Evolutionary conservation across 2,888 invertebrate species (phyloP).

Genomic region (Salpingus planirostris): DNA sequence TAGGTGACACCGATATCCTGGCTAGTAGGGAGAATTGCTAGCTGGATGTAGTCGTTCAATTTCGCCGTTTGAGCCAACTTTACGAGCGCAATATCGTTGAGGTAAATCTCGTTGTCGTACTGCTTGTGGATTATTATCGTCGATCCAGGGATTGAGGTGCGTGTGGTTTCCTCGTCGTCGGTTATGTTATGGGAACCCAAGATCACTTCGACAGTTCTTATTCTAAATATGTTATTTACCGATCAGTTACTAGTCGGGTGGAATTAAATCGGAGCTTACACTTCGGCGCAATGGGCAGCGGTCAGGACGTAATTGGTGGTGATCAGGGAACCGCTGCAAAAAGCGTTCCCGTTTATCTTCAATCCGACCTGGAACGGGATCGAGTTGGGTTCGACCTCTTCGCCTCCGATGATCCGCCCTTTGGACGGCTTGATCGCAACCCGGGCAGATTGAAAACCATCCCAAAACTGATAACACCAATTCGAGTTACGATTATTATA

Average conservation of each 20-base stretch:
- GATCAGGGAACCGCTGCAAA: constrained; percentile 24
- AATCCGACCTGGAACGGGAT: constrained; percentile 23
- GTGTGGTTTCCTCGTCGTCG: constrained; percentile 15
- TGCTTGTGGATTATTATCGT: constrained; percentile 19
- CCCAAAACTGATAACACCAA: background rate
- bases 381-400: constrained; percentile 21
- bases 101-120: constrained; percentile 11
- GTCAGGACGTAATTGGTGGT: constrained; percentile 25
- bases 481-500: background rate
- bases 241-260: too few relatives aligned
- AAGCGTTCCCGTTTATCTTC: constrained; percentile 18
- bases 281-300: constrained; percentile 23
- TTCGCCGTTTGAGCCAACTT: constrained; percentile 16
- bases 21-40: constrained; percentile 19
- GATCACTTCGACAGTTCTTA: constrained; percentile 18
- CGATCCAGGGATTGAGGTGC: constrained; percentile 10
- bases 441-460: background rate
- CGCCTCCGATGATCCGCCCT: constrained; percentile 22
- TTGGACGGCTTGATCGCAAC: background rate
- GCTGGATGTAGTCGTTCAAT: constrained; percentile 18
- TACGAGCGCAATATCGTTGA: constrained; percentile 24
- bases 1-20: constrained; percentile 12
- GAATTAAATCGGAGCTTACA: constrained; percentile 20
- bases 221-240: constrained; percentile 10
- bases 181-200: constrained; percentile 26